Evolutionary conservation across 30 jellyfish, hydroid and myxozoan species (phyloP).

Genomic region (Turritopsis rubra): DNA sequence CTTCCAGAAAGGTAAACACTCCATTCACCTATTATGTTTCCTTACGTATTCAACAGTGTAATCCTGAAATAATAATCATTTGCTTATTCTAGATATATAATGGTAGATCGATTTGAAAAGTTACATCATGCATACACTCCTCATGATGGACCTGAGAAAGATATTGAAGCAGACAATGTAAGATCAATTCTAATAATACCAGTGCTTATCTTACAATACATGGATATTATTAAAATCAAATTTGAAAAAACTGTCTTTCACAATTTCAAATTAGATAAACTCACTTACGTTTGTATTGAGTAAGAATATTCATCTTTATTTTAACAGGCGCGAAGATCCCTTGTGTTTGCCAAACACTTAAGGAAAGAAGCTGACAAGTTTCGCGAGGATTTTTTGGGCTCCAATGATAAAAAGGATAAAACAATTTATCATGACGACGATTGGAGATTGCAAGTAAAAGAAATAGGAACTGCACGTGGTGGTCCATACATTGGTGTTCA

Average conservation of each 20-base stretch:
- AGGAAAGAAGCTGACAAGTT: slow-evolving; percentile 63
- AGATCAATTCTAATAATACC: too few relatives aligned
- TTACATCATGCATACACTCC: slow-evolving; percentile 50
- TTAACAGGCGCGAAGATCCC: slow-evolving; percentile 74
- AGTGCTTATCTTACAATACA: too few relatives aligned
- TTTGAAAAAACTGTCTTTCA: too few relatives aligned
- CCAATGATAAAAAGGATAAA: slow-evolving; percentile 55
- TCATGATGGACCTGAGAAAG: slow-evolving; percentile 60
- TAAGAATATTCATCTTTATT: too few relatives aligned
- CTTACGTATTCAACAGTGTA: too few relatives aligned
- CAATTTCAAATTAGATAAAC: too few relatives aligned
- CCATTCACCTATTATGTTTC: too few relatives aligned
- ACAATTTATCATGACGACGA: slow-evolving; percentile 69
- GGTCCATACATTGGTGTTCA: slow-evolving; percentile 83
- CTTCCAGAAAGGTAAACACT: slow-evolving; percentile 46
- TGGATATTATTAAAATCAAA: too few relatives aligned
- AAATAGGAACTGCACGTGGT: slow-evolving; percentile 80
- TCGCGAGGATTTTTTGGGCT: slow-evolving; percentile 45
- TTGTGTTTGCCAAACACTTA: slow-evolving; percentile 80
- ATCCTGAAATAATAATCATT: too few relatives aligned
- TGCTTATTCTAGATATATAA: slow-evolving; percentile 64
- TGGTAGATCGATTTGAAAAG: slow-evolving; percentile 70
- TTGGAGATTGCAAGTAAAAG: slow-evolving; percentile 73
- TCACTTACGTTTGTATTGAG: too few relatives aligned
- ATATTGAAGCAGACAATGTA: neutral